Conservation (phyloP, 2,888 invertebrate genomes). For the Tetramorium bicarinatum region DNA sequence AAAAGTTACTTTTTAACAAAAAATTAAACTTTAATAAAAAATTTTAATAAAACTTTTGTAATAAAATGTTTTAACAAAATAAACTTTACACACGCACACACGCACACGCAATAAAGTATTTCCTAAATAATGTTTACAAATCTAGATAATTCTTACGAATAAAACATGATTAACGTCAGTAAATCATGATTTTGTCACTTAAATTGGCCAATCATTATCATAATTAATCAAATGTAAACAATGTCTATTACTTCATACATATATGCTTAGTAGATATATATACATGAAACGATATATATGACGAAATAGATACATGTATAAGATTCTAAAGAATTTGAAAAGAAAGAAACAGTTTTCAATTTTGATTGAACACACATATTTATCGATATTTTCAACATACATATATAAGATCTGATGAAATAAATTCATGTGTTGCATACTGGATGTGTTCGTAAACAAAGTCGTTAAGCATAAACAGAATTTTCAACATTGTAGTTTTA, state of each 20-base stretch:
- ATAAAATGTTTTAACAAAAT: neutral
- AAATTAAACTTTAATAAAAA: neutral
- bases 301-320: neutral
- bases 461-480: neutral
- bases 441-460: neutral
- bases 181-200: neutral
- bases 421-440: neutral
- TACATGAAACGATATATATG: neutral
- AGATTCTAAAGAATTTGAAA: neutral
- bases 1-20: neutral
- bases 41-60: neutral
- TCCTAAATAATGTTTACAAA: neutral
- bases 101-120: neutral
- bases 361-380: neutral
- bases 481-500: neutral
- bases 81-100: neutral
- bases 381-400: neutral
- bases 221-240: neutral
- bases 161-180: neutral
- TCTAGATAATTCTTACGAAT: neutral
- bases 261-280: neutral
- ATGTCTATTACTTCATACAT: neutral
- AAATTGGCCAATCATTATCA: neutral
- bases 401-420: constrained; percentile 7
- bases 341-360: neutral